Evolutionary conservation across 2,113 vertebrate species (phyloP), one percentile per base, ranked within the genome.

Genomic region (Gavialis gangeticus): DNA sequence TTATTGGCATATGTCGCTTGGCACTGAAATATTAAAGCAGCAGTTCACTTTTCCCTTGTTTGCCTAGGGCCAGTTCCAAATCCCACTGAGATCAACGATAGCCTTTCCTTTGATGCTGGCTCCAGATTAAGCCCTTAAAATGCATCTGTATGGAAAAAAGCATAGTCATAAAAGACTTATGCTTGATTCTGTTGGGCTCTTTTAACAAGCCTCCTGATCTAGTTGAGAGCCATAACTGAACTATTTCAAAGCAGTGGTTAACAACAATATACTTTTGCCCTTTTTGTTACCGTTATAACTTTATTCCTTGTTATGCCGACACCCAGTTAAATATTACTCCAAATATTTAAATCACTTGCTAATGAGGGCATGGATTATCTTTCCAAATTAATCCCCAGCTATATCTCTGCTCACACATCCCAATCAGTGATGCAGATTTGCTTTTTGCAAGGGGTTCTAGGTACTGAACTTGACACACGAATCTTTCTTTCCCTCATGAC

Each of bases 311-410:
- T 46, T 84, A 63, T 91, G 34, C 64, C 92, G 60, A 82, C 27
- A 57, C 21, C 64, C 5, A 10, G n/a, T 25, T n/a, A 76, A 89
- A 78, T 95, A 96, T 84, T 67, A 79, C 30, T 91, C 84, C 30
- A 63, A 4, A 17, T 78, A 82, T 76, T 96, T 85, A 79, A 89
- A 81, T 86, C 69, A 87, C 93, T 85, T 84, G 66, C 60, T 95
- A 93, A 87, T 93, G 80, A 90, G 79, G 16, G 22, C 73, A 58
- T 7, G 27, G 57, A 90, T 79, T 62, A 34, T 30, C 5, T 89
- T 92, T 95, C 90, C 77, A 90, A 90, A 84, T 87, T 82, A 96
- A 92, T 92, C 62, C 79, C 56, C 0, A 0, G 9, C 59, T 57
- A 79, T 62, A 27, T 73, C 59, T 69, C 56, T 77, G 77, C 64